A percentile compares a stretch with the other conserved stretches of the same genome.
phyloP scores from a whole-genome alignment of 2,797 vertebrate species.

The Rhodeus uyekii region DNA sequence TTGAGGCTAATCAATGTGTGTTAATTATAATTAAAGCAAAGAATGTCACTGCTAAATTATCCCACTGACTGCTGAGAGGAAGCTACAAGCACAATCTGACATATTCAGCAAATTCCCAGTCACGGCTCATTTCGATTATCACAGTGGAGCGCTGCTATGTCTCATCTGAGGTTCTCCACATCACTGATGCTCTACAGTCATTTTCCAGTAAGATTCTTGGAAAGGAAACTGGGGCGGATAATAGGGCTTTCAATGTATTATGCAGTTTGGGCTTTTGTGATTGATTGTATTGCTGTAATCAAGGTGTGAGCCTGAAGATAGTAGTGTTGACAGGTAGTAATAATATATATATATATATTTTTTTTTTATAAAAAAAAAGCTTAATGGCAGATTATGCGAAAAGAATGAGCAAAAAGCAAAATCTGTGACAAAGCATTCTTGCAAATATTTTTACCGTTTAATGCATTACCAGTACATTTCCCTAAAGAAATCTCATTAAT shows the following conservation, averaged over 20 bases:
- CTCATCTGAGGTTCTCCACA: constrained; percentile 36
- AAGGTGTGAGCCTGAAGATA: background rate
- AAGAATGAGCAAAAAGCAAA: background rate
- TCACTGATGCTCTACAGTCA: constrained; percentile 38
- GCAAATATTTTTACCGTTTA: too few species aligned
- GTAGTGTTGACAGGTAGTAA: background rate
- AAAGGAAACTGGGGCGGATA: background rate
- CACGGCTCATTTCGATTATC: constrained; percentile 52
- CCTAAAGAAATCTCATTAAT: too few species aligned
- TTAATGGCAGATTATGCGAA: background rate
- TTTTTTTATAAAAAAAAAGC: too few species aligned
- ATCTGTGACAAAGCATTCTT: too few species aligned
- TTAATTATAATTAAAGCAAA: constrained; percentile 65
- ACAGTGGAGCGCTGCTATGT: constrained; percentile 14
- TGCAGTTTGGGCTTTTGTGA: background rate
- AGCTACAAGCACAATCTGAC: constrained; percentile 27
- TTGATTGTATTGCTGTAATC: constrained; percentile 2
- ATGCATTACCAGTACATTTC: too few species aligned
- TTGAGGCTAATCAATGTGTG: constrained; percentile 64
- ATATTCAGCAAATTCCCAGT: constrained; percentile 44
- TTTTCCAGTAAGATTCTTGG: constrained; percentile 45
- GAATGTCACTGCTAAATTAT: constrained; percentile 52
- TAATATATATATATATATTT: too few species aligned
- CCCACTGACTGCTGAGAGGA: constrained; percentile 7
- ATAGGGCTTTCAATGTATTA: background rate